Evolutionary conservation across 2,113 vertebrate species (phyloP).

Genomic region (Cephalopholis sonnerati): DNA sequence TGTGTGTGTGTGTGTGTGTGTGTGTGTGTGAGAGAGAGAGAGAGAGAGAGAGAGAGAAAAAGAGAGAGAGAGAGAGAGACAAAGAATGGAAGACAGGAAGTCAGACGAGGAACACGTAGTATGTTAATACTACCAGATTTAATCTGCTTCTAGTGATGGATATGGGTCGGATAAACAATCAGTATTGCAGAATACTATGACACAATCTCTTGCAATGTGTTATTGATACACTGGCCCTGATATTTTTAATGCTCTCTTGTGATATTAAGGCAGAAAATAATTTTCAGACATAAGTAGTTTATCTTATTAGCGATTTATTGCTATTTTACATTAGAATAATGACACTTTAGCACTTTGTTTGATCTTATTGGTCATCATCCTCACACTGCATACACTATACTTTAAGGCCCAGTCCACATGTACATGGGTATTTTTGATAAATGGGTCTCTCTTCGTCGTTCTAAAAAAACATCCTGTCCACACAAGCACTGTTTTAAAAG

Average conservation of each 20-base stretch:
- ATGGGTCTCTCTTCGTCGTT: no score
- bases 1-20: background rate
- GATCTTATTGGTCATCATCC: no score
- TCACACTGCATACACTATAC: no score
- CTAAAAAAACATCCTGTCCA: no score
- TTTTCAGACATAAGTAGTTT: background rate
- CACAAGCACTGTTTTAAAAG: no score
- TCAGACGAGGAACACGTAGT: background rate
- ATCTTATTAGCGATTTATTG: conserved; percentile 2
- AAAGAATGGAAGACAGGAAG: conserved; percentile 6
- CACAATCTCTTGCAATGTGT: background rate
- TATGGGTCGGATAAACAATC: background rate
- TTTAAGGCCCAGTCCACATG: no score
- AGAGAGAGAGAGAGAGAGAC: background rate
- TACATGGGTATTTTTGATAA: no score
- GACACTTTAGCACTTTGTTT: background rate
- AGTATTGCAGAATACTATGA: background rate
- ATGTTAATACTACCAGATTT: background rate
- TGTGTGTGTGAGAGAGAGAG: background rate
- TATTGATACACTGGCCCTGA: background rate
- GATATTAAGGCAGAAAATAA: background rate
- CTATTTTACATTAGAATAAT: conserved; percentile 22
- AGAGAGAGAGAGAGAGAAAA: no score
- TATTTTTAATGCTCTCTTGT: background rate
- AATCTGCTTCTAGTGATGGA: background rate